Evolutionary conservation across 2,797 vertebrate genomes (phyloP).

Genomic region (Ibycter americanus): DNA sequence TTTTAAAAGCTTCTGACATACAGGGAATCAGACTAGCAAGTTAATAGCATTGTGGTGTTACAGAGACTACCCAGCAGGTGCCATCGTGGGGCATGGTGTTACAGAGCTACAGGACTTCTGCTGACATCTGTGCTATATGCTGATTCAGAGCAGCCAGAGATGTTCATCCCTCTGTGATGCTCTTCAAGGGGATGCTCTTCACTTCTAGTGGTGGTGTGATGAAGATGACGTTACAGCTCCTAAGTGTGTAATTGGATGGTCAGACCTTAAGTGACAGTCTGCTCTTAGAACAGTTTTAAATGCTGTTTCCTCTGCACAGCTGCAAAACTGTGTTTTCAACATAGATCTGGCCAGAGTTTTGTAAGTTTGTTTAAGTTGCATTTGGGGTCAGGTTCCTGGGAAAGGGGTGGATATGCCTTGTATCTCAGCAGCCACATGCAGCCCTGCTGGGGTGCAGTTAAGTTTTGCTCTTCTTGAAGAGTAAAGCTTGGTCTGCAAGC

Average conservation of each 20-base stretch:
- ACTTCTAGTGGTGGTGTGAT: background rate
- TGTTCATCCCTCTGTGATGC: background rate
- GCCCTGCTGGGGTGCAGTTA: background rate
- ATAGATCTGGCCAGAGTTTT: background rate
- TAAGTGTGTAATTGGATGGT: background rate
- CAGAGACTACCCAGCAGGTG: background rate
- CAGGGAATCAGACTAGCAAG: background rate
- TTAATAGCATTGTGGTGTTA: background rate
- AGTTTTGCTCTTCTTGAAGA: background rate
- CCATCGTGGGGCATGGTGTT: fast-evolving
- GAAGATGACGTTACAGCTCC: background rate
- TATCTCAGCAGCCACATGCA: background rate
- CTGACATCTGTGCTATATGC: fast-evolving
- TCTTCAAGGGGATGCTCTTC: background rate
- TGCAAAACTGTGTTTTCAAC: background rate
- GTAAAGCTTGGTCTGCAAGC: background rate
- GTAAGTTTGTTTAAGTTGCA: background rate
- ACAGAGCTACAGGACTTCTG: background rate
- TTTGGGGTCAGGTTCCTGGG: background rate
- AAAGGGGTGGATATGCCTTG: background rate
- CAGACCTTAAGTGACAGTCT: background rate
- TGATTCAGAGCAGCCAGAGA: background rate
- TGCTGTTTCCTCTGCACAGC: background rate
- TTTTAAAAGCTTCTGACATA: background rate
- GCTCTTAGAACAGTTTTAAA: background rate